Evolutionary conservation across 2,797 vertebrate genomes (phyloP), one percentile per base, ranked within the genome.

Genomic region (Acrocephalus scirpaceus): DNA sequence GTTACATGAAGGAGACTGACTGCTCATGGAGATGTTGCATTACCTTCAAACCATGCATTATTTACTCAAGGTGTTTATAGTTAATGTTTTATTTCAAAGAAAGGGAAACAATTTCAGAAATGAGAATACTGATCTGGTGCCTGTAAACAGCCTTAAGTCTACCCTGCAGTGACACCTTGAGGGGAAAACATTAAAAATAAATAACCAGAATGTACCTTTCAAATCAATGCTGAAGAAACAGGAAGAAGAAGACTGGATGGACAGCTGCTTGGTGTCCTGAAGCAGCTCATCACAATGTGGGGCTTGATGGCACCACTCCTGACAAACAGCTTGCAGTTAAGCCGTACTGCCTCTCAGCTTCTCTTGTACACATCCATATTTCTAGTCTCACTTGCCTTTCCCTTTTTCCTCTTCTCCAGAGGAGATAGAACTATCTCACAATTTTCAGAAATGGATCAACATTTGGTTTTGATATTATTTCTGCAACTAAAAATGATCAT

Each of bases 131-230:
- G 51, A 90, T 50, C 42, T 78, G 57, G 36, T 1, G 0, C 34
- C 53, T 11, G 62, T 78, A 90, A 91, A 92, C 47, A 93, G 73
- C 85, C 94, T 78, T 67, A 91, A 86, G 85, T 95, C 94, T 96
- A 86, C 94, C 93, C 95, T 97, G 90, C 90, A 96, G 92, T 96
- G 95, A 97, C 95, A 97, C 85, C 95, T 96, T 92, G 95, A 97
- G 95, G 95, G 78, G 90, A 94, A 95, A 96, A 38, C 90, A 92
- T 93, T 91, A 95, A 96, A 91, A 93, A 93, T 88, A 92, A 92
- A 94, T 95, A 93, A 83, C 25, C 9, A 66, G 32, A 75, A 86
- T 16, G 56, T 9, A 29, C 62, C 79, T 86, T 94, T 84, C 32
- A 53, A 84, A 73, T 40, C 51, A 40, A 1, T 25, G 66, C 29